Evolutionary conservation across 2,888 invertebrate species (phyloP).

Genomic region (Syritta pipiens): DNA sequence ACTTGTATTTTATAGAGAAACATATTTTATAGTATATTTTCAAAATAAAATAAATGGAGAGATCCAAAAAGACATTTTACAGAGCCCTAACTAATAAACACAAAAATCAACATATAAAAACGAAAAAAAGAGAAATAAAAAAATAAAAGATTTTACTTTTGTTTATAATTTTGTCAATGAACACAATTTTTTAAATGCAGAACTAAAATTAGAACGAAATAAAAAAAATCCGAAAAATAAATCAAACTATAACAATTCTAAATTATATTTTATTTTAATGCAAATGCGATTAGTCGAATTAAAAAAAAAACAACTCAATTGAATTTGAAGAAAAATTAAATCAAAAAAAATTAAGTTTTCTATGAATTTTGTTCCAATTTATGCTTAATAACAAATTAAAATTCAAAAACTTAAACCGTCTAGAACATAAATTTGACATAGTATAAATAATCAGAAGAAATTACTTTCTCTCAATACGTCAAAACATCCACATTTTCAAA

Average conservation of each 20-base stretch:
- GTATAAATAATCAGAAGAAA: slow-evolving; percentile 32
- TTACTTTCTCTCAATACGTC: slow-evolving; percentile 65
- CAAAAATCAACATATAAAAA: slow-evolving; percentile 1
- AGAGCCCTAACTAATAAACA: slow-evolving; percentile 55
- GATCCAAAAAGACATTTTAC: slow-evolving; percentile 68
- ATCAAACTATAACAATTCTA: no score
- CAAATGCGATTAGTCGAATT: slow-evolving; percentile 61
- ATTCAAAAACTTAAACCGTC: slow-evolving; percentile 10
- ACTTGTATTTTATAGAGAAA: slow-evolving; percentile 4
- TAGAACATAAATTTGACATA: slow-evolving; percentile 55
- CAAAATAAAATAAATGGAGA: slow-evolving; percentile 28
- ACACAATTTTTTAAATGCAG: slow-evolving; percentile 33
- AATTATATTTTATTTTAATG: slow-evolving; percentile 48
- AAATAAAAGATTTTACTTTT: slow-evolving; percentile 1
- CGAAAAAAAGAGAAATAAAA: no score
- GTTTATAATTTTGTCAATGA: slow-evolving; percentile 6
- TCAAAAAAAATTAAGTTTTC: slow-evolving; percentile 34
- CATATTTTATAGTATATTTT: background rate
- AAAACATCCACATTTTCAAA: slow-evolving; percentile 71
- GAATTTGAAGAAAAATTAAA: background rate
- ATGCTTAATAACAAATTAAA: slow-evolving; percentile 32
- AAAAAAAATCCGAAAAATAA: background rate
- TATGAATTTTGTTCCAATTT: slow-evolving; percentile 54
- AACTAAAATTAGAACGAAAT: slow-evolving; percentile 11
- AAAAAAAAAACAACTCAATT: background rate